Percentiles rank a stretch among this genome's conserved stretches.
phyloP scores from a whole-genome alignment of 2,113 vertebrate genomes.

The Scatophagus argus region DNA sequence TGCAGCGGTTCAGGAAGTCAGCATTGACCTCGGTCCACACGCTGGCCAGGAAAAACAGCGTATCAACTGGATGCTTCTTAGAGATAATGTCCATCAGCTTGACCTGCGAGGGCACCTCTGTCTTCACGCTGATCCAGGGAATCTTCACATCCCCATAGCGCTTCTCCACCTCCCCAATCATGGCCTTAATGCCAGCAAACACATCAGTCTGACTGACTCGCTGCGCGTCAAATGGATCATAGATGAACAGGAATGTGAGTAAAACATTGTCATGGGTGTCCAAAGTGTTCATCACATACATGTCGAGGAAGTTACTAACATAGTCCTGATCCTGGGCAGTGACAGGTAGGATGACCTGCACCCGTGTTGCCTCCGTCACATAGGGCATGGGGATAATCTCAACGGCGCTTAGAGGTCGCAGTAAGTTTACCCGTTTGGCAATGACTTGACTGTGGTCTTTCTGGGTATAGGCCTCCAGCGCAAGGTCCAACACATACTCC shows the following conservation, averaged over 20 bases:
- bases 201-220: slow-evolving; percentile 90
- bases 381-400: slow-evolving; percentile 98
- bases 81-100: slow-evolving; percentile 98
- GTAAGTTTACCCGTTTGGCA: slow-evolving; percentile 89
- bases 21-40: slow-evolving; percentile 93
- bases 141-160: slow-evolving; percentile 91
- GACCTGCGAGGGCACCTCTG: slow-evolving; percentile 93
- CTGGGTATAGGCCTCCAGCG: slow-evolving; percentile 92
- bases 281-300: slow-evolving; percentile 90
- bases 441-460: slow-evolving; percentile 92
- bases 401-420: slow-evolving; percentile 91
- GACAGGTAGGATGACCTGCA: slow-evolving; percentile 95
- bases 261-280: slow-evolving; percentile 92
- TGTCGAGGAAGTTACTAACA: slow-evolving; percentile 91
- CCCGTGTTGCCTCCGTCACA: slow-evolving; percentile 93
- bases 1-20: slow-evolving; percentile 94
- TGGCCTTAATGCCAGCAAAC: slow-evolving; percentile 91
- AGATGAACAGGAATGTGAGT: slow-evolving; percentile 93
- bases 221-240: slow-evolving; percentile 91
- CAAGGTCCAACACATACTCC: slow-evolving; percentile 94
- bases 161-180: slow-evolving; percentile 91
- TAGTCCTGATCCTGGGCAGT: slow-evolving; percentile 86
- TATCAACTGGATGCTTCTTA: slow-evolving; percentile 97
- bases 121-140: slow-evolving; percentile 95
- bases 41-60: slow-evolving; percentile 91